Base-by-base conservation (phyloP, 2,888 invertebrate genomes). In the Habrosyne pyritoides region DNA sequence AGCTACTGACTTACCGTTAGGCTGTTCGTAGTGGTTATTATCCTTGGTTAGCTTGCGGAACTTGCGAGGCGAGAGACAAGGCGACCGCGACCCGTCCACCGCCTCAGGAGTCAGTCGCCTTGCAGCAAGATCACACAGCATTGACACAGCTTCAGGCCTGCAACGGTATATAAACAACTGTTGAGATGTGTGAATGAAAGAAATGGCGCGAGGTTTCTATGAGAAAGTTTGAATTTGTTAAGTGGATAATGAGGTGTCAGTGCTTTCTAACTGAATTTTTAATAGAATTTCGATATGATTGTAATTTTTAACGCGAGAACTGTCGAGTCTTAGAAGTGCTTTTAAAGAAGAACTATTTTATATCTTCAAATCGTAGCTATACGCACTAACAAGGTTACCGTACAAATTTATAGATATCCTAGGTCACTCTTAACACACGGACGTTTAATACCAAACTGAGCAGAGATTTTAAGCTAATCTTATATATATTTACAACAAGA, bases 91-190 rank as follows among this genome's bases (percentile, higher is more conserved):
- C 0, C 86, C 93, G 74, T 90, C 93, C 30, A 73, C 81, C 0
- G 87, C 76, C 69, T 94, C 94, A 3, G 95, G 95, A 8, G 95
- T 94, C 64, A 96, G 93, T 66, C 96, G 95, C 47, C 96, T 93
- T 36, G 96, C 95, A 2, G 97, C 96, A 71, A 97, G 91, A 84
- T 97, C 97, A 79, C 95, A 96, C 52, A 97, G 89, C 96, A 97
- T 96, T 70, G 97, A 96, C 57, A 96, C 95, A 55, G 97, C 97
- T 93, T 97, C 97, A 89, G 96, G 95, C 81, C 96, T 95, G 79
- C 1, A 60, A 53, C 21, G 7, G 30, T n/a, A 22, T 49, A 51
- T 50, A 10, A 21, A 30, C 14, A 33, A n/a, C n/a, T 33, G 33
- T 4, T 10, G 18, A 10, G 5, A 21, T 50, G 28, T 42, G 46